These are phyloP conservation scores for Opisthograptis luteolata DNA, from an alignment of 2,888 invertebrate species.

Conservation along the genomic window DNA sequence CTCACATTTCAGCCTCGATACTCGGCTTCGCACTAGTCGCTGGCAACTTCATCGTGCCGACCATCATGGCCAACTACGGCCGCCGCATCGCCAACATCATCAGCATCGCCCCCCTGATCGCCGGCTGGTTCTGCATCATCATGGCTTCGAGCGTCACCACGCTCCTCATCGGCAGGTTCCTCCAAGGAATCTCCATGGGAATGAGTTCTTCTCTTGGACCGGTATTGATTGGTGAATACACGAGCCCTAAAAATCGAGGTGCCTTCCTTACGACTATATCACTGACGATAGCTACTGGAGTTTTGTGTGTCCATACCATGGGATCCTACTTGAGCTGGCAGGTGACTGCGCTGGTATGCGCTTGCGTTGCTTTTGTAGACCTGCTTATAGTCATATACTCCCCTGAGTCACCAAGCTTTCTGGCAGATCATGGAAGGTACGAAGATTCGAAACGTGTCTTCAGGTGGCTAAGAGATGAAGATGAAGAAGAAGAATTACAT, in stretches of 20 bases:
- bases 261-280: conserved; percentile 82
- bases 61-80: conserved; percentile 81
- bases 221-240: conserved; percentile 76
- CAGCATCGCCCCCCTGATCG: conserved; percentile 68
- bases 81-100: conserved; percentile 76
- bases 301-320: conserved; percentile 81
- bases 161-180: conserved; percentile 52
- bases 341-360: conserved; percentile 71
- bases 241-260: conserved; percentile 81
- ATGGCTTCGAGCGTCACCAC: conserved; percentile 57
- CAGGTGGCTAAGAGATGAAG: conserved; percentile 77
- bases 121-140: conserved; percentile 82
- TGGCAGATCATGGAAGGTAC: conserved; percentile 77
- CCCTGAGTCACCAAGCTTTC: conserved; percentile 86
- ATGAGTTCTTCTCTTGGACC: conserved; percentile 64
- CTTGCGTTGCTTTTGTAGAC: conserved; percentile 64
- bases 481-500: conserved; percentile 58
- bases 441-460: conserved; percentile 80
- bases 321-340: conserved; percentile 84
- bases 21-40: conserved; percentile 60
- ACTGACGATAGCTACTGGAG: conserved; percentile 80
- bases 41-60: conserved; percentile 62
- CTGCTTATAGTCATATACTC: conserved; percentile 55
- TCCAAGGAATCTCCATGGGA: conserved; percentile 70
- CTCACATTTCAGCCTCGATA: conserved; percentile 58